phyloP scores from a whole-genome alignment of 2,888 invertebrate species.

The Coelinius sp. region DNA sequence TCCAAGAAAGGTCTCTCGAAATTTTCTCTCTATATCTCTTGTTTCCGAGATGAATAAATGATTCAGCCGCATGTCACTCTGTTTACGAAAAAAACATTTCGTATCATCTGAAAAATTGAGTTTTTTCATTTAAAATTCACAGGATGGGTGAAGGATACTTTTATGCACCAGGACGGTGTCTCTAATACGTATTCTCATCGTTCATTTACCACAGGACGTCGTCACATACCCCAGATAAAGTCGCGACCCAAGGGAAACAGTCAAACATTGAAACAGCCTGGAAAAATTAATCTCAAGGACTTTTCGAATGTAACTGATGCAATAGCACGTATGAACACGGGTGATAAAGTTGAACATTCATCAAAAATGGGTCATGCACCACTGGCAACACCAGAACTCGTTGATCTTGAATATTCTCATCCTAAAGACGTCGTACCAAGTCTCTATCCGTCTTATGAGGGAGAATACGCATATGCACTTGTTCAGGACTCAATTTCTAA shows the following conservation, averaged over 20 bases:
- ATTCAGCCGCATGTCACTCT: no score
- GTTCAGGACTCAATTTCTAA: slow-evolving; percentile 77
- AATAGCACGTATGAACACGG: slow-evolving; percentile 78
- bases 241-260: slow-evolving; percentile 79
- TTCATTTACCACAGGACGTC: slow-evolving; percentile 81
- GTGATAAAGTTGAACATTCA: slow-evolving; percentile 69
- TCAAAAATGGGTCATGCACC: slow-evolving; percentile 77
- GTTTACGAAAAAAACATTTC: no score
- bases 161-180: slow-evolving; percentile 69
- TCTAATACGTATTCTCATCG: slow-evolving; percentile 79
- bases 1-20: no score
- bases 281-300: slow-evolving; percentile 90
- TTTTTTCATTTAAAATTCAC: background rate
- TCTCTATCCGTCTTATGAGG: slow-evolving; percentile 73
- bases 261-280: slow-evolving; percentile 86
- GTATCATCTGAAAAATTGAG: no score
- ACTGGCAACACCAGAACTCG: slow-evolving; percentile 82
- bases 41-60: no score
- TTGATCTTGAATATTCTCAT: slow-evolving; percentile 84
- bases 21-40: no score
- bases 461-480: slow-evolving; percentile 78
- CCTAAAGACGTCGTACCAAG: slow-evolving; percentile 76
- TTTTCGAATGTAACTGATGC: slow-evolving; percentile 91
- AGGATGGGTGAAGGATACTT: slow-evolving; percentile 75
- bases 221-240: slow-evolving; percentile 75